phyloP scores from a whole-genome alignment of 2,888 invertebrate species.

The Pachymerium ferrugineum region DNA sequence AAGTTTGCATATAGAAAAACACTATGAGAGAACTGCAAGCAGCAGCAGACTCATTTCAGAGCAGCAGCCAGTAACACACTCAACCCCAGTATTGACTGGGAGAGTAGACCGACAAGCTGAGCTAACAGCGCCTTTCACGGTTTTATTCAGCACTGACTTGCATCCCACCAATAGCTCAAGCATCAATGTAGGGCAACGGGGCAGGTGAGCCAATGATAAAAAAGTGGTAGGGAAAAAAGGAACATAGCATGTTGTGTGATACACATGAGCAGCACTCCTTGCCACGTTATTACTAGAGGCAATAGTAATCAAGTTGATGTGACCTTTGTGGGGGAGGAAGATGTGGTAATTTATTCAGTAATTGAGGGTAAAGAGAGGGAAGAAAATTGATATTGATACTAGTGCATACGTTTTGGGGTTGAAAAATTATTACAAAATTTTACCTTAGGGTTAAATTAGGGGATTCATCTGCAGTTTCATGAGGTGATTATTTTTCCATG shows the following conservation, averaged over 20 bases:
- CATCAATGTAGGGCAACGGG: slow-evolving; percentile 29
- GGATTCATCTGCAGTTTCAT: no score
- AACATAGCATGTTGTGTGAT: background rate
- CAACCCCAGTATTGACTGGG: slow-evolving; percentile 20
- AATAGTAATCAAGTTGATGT: background rate
- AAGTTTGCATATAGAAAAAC: background rate
- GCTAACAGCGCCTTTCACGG: slow-evolving; percentile 25
- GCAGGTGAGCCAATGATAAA: slow-evolving; percentile 10
- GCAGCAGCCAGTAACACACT: slow-evolving; percentile 22
- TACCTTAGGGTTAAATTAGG: no score
- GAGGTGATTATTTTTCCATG: no score
- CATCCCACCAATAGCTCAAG: slow-evolving; percentile 9
- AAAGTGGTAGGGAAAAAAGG: background rate
- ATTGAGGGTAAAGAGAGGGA: no score
- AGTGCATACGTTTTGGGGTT: no score
- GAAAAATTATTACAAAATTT: no score
- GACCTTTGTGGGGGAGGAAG: background rate
- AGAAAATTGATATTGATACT: no score
- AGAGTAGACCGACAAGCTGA: slow-evolving; percentile 23
- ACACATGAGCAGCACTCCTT: slow-evolving; percentile 3
- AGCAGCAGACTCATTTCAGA: slow-evolving; percentile 25
- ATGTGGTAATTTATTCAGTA: background rate
- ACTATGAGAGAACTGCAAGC: background rate
- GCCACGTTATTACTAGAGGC: background rate
- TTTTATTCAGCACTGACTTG: slow-evolving; percentile 9